Percentiles rank a stretch among this genome's conserved stretches.
These are phyloP conservation scores for Alces alces DNA, from an alignment of 2,113 vertebrate genomes.

Conservation along the genomic window DNA sequence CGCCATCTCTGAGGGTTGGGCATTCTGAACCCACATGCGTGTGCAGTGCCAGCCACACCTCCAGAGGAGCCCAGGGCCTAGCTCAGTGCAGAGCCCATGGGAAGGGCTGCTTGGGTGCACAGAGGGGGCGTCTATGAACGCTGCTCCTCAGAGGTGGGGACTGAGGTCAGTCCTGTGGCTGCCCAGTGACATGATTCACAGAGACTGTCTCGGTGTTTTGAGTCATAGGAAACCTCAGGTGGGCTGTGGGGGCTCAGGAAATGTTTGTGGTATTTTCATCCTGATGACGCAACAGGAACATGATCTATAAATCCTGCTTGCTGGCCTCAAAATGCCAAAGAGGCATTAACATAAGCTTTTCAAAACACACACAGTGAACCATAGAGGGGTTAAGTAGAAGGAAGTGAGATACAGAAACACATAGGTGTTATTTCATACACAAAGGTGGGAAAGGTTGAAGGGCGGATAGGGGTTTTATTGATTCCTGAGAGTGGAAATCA, in stretches of 20 bases:
- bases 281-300: slow-evolving; percentile 36
- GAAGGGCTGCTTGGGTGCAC: neutral
- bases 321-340: slow-evolving; percentile 35
- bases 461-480: neutral
- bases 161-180: slow-evolving; percentile 22
- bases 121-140: neutral
- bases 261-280: slow-evolving; percentile 47
- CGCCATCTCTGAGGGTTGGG: neutral
- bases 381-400: neutral
- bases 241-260: slow-evolving; percentile 27
- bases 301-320: slow-evolving; percentile 32
- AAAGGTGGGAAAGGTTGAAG: neutral
- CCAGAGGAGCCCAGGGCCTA: neutral
- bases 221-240: slow-evolving; percentile 63
- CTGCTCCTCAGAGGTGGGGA: neutral
- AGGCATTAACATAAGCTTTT: slow-evolving; percentile 25
- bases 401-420: slow-evolving; percentile 25
- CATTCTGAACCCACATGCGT: neutral
- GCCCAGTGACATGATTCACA: neutral
- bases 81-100: neutral
- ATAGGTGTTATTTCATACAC: neutral
- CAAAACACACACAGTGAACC: neutral
- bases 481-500: neutral
- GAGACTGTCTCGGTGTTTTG: slow-evolving; percentile 39
- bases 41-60: neutral